Evolutionary conservation across 2,888 invertebrate genomes (phyloP).

Genomic region (Metallyticus violacea): DNA sequence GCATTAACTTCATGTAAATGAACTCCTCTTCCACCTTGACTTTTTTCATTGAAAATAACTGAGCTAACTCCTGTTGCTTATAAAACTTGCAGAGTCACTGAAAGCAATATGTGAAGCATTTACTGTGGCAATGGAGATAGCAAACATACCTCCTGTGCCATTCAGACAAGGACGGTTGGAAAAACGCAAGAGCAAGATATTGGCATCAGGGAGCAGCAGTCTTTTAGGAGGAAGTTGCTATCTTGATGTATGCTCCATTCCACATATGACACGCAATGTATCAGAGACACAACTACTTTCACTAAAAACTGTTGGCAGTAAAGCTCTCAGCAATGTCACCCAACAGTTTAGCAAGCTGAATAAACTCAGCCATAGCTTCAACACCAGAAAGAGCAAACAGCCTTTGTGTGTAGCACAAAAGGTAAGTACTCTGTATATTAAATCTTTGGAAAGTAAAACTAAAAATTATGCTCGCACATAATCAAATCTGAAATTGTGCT

Average conservation of each 20-base stretch:
- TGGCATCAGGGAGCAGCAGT: constrained; percentile 46
- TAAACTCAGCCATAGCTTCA: constrained; percentile 64
- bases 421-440: neutral
- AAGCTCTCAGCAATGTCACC: constrained; percentile 81
- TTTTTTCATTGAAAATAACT: too few relatives aligned
- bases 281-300: constrained; percentile 86
- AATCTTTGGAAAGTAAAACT: too few relatives aligned
- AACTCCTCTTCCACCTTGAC: too few relatives aligned
- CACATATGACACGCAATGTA: constrained; percentile 65
- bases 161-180: constrained; percentile 69
- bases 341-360: constrained; percentile 85
- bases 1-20: too few relatives aligned
- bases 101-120: constrained; percentile 86
- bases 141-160: constrained; percentile 61
- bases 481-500: too few relatives aligned
- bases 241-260: constrained; percentile 31
- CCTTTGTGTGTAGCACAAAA: neutral
- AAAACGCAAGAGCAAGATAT: constrained; percentile 60
- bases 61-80: too few relatives aligned
- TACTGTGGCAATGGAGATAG: constrained; percentile 75
- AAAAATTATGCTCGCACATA: too few relatives aligned
- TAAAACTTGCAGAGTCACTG: constrained; percentile 69
- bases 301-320: constrained; percentile 74
- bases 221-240: constrained; percentile 25
- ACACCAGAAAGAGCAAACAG: constrained; percentile 46